These are phyloP conservation scores for Pheucticus melanocephalus DNA, from an alignment of 2,113 vertebrate genomes.

Conservation along the genomic window DNA sequence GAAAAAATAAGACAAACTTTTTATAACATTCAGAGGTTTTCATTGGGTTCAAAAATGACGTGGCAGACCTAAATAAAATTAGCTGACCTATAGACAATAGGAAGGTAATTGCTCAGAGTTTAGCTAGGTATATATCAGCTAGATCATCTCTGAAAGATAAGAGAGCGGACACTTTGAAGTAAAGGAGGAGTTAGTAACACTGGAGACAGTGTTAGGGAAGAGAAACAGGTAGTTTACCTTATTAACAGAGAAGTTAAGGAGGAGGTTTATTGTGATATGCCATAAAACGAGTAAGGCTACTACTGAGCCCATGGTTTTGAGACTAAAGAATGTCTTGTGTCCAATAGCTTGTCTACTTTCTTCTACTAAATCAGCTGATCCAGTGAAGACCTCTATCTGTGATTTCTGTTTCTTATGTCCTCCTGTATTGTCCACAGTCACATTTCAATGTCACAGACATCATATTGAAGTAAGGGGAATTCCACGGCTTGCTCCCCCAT, in stretches of 20 bases:
- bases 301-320: neutral
- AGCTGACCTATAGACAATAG: neutral
- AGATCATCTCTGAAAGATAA: neutral
- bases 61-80: neutral
- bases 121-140: neutral
- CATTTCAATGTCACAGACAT: neutral
- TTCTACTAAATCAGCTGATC: neutral
- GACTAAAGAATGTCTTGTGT: neutral
- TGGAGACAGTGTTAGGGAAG: neutral
- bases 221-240: neutral
- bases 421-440: neutral
- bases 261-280: neutral
- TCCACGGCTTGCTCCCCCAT: neutral
- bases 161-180: neutral
- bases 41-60: neutral
- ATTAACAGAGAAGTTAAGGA: neutral
- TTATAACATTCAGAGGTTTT: neutral
- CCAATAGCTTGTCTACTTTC: neutral
- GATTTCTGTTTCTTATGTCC: neutral
- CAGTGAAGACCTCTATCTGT: neutral
- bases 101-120: neutral
- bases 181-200: neutral
- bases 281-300: neutral
- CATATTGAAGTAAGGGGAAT: neutral
- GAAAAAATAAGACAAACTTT: neutral